Evolutionary conservation across 30 jellyfish, hydroid and myxozoan species (phyloP).

Genomic region (Phacellophora camtschatica): DNA sequence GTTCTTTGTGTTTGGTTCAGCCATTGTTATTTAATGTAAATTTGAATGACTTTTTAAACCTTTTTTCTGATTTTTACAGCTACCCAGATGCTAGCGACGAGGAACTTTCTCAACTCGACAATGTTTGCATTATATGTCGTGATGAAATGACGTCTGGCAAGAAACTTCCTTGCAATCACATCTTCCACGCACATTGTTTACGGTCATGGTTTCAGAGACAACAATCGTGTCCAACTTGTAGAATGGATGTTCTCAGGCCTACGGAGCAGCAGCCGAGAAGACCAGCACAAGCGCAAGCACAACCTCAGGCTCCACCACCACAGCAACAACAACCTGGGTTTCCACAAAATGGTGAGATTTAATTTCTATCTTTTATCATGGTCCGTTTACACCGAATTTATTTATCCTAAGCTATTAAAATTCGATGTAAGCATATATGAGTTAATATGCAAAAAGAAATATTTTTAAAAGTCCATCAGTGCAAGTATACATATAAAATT

Average conservation of each 20-base stretch:
- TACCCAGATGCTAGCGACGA: constrained; percentile 97
- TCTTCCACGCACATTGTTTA: constrained; percentile 95
- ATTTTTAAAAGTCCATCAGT: too few species aligned
- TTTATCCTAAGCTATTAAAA: too few species aligned
- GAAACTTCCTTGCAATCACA: constrained; percentile 95
- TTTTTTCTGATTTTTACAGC: constrained; percentile 43
- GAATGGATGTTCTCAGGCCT: constrained; percentile 95
- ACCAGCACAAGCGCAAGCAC: constrained; percentile 58
- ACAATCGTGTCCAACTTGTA: constrained; percentile 99
- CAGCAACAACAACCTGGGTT: constrained; percentile 44
- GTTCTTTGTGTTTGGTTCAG: too few species aligned
- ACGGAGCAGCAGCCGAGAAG: constrained; percentile 76
- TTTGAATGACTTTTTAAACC: too few species aligned
- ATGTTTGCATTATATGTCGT: constrained; percentile 96
- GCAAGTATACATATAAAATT: too few species aligned
- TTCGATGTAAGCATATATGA: too few species aligned
- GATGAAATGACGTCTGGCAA: constrained; percentile 98
- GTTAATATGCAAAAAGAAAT: too few species aligned
- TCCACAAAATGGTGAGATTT: constrained; percentile 53
- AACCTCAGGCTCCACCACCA: constrained; percentile 46
- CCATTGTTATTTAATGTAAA: too few species aligned
- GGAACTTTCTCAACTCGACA: constrained; percentile 76
- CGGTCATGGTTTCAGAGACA: constrained; percentile 99
- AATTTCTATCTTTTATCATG: neutral
- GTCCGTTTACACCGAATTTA: too few species aligned